Percentiles rank a stretch among this genome's conserved stretches.
phyloP scores from a whole-genome alignment of 2,113 vertebrate species.

The Ploceus nigricollis region DNA sequence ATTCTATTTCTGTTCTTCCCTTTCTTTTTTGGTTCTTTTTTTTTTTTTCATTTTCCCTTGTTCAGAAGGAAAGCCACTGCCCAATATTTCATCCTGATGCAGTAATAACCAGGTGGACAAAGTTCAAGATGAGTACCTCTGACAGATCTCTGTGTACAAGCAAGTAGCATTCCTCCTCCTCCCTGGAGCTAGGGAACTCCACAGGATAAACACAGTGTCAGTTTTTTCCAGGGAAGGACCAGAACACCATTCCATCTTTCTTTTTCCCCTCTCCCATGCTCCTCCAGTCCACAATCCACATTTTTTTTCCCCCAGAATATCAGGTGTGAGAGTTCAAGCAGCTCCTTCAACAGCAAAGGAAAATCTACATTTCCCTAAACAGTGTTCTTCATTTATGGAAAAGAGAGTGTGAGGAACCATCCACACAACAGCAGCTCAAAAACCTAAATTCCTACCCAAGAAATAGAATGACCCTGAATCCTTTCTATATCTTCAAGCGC shows the following conservation, averaged over 20 bases:
- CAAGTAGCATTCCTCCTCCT: neutral
- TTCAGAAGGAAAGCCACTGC: neutral
- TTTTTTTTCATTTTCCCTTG: neutral
- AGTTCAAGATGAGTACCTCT: neutral
- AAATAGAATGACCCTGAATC: neutral
- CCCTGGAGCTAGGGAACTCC: neutral
- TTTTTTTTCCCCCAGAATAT: neutral
- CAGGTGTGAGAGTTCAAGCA: neutral
- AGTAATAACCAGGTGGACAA: neutral
- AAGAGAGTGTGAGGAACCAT: neutral
- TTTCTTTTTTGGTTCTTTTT: neutral
- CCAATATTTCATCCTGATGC: neutral
- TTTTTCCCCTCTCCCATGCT: accelerated
- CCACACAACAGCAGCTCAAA: neutral
- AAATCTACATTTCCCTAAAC: neutral
- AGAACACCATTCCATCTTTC: neutral
- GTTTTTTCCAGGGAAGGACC: neutral
- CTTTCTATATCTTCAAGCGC: neutral
- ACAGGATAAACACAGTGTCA: accelerated
- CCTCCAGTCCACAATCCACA: neutral
- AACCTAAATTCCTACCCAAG: neutral
- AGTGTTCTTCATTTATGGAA: neutral
- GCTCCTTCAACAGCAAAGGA: neutral
- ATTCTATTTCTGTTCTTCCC: neutral
- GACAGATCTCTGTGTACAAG: neutral